Evolutionary conservation across 2,113 vertebrate genomes (phyloP).

Genomic region (Chlorodrepanis virens): DNA sequence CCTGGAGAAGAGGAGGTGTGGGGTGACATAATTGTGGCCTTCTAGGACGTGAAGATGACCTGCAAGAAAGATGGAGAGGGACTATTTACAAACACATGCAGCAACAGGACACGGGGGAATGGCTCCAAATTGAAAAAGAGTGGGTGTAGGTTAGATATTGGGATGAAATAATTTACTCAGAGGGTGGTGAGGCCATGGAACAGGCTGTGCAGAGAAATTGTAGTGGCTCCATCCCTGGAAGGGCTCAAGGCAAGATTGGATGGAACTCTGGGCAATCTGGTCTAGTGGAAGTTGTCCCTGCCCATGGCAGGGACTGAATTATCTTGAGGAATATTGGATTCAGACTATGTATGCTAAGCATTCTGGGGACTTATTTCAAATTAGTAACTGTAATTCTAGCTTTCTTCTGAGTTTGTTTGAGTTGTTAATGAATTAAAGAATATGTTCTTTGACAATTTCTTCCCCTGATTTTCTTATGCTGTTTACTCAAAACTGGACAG

Average conservation of each 20-base stretch:
- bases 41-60: accelerated
- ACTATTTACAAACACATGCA: neutral
- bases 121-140: neutral
- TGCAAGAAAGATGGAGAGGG: neutral
- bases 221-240: neutral
- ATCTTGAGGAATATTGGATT: neutral
- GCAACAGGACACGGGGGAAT: neutral
- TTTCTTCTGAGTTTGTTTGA: neutral
- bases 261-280: neutral
- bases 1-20: neutral
- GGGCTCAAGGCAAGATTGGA: neutral
- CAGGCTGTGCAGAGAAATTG: neutral
- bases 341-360: neutral
- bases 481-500: neutral
- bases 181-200: neutral
- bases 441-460: neutral
- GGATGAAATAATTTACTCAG: neutral
- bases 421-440: neutral
- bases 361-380: neutral
- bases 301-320: no score
- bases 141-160: neutral
- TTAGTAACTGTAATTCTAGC: neutral
- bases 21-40: neutral
- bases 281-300: neutral
- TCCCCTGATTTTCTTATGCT: neutral